phyloP scores from a whole-genome alignment of 2,888 invertebrate genomes.

The Melinaea marsaeus region DNA sequence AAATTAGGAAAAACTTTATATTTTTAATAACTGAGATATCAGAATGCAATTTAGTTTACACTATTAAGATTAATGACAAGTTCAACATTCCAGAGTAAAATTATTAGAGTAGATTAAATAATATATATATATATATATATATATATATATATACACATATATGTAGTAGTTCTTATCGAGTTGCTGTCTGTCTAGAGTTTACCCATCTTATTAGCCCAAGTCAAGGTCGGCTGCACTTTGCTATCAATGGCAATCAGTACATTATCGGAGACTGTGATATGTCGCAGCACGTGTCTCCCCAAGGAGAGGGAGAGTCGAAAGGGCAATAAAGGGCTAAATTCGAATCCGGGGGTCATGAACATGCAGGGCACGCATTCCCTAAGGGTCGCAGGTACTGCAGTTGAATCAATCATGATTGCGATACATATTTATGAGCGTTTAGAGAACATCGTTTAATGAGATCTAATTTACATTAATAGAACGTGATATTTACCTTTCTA shows the following conservation, averaged over 20 bases:
- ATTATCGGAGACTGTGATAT: slow-evolving; percentile 23
- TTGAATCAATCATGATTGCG: slow-evolving; percentile 23
- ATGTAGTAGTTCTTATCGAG: too few relatives aligned
- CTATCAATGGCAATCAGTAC: slow-evolving; percentile 10
- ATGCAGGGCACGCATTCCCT: slow-evolving; percentile 22
- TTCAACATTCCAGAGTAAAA: too few relatives aligned
- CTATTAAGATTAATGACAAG: too few relatives aligned
- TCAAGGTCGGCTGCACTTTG: slow-evolving; percentile 19
- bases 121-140: too few relatives aligned
- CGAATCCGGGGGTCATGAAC: slow-evolving; percentile 23
- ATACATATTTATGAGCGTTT: slow-evolving; percentile 27
- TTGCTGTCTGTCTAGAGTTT: too few relatives aligned
- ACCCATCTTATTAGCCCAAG: slow-evolving; percentile 5
- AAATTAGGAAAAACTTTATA: too few relatives aligned
- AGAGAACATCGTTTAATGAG: slow-evolving; percentile 23
- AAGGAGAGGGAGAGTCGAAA: slow-evolving; percentile 10
- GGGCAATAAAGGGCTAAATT: slow-evolving; percentile 4
- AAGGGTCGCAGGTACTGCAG: slow-evolving; percentile 18
- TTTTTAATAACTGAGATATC: too few relatives aligned
- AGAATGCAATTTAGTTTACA: too few relatives aligned
- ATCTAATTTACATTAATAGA: slow-evolving; percentile 1
- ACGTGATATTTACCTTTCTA: too few relatives aligned
- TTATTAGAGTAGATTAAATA: too few relatives aligned
- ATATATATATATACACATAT: too few relatives aligned
- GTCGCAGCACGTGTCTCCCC: slow-evolving; percentile 18